Evolutionary conservation across 2,888 invertebrate species (phyloP).

Genomic region (Acleris emargana): DNA sequence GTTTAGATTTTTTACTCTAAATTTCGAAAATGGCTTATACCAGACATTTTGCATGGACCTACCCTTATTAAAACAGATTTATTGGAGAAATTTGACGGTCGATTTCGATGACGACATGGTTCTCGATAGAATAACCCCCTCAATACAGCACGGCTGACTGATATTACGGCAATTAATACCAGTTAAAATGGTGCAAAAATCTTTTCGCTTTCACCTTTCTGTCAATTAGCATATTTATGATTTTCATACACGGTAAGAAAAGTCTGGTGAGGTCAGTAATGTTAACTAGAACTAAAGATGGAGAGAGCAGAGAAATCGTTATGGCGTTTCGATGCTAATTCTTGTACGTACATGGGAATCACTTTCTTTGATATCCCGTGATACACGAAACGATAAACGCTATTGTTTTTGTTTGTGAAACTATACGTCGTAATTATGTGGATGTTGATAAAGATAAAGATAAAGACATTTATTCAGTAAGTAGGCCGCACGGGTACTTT

Average conservation of each 20-base stretch:
- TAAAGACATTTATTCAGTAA: too few species aligned
- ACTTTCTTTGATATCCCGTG: constrained; percentile 11
- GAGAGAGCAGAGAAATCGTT: constrained; percentile 15
- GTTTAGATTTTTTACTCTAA: too few species aligned
- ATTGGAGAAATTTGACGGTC: too few species aligned
- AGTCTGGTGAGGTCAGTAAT: constrained; percentile 13
- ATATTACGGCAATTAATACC: constrained; percentile 16
- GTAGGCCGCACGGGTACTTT: too few species aligned
- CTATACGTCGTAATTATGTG: not conserved
- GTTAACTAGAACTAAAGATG: constrained; percentile 20
- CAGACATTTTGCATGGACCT: too few species aligned
- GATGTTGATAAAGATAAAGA: too few species aligned
- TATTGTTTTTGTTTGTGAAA: not conserved
- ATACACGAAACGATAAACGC: not conserved
- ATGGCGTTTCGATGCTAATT: constrained; percentile 8
- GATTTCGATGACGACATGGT: too few species aligned
- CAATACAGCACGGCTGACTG: constrained; percentile 26
- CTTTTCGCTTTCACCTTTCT: constrained; percentile 26
- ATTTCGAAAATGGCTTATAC: too few species aligned
- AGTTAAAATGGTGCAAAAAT: constrained; percentile 25
- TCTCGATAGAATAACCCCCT: not conserved
- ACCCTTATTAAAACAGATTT: too few species aligned
- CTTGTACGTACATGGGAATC: constrained; percentile 2
- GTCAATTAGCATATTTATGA: constrained; percentile 28
- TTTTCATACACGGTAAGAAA: constrained; percentile 20